phyloP scores from a whole-genome alignment of 2,113 vertebrate species.

The Felis catus region F.catus_Fca126_mat1.0 CM031413.1:38482001-38482500 shows the following conservation, averaged over 20 bases:
- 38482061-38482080: conserved; percentile 77
- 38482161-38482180: neutral
- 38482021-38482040: conserved; percentile 73
- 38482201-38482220: neutral
- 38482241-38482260: neutral
- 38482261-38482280: conserved; percentile 1
- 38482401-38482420: conserved; percentile 91
- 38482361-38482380: conserved; percentile 91
- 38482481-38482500: conserved; percentile 62
- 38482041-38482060: conserved; percentile 83
- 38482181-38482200: neutral
- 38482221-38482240: neutral
- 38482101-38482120: neutral
- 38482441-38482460: conserved; percentile 87
- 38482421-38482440: conserved; percentile 94
- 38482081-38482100: conserved; percentile 71
- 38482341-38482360: neutral
- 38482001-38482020: conserved; percentile 72
- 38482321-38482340: neutral
- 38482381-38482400: conserved; percentile 92
- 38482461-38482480: conserved; percentile 82
- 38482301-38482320: conserved; percentile 77
- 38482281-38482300: neutral
- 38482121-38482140: conserved; percentile 55
- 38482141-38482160: conserved; percentile 72